Evolutionary conservation across 1,140 invertebrate species (phyloP).

Genomic region (Brachionus koreanus): DNA sequence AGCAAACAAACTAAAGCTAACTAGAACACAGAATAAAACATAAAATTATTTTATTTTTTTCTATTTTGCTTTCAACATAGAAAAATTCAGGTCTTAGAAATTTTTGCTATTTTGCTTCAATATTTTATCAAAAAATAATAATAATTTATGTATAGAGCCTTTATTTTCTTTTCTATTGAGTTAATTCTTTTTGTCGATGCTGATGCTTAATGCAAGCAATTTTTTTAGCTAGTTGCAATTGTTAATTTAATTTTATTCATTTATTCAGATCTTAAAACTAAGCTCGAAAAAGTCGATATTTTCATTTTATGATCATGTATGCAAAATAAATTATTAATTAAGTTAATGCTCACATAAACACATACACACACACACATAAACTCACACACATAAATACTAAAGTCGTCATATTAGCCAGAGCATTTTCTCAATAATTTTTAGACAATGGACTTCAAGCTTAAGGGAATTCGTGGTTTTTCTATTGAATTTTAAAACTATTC

Average conservation of each 20-base stretch:
- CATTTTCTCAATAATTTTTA: neutral
- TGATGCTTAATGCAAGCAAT: neutral
- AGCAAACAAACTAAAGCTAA: constrained; percentile 29
- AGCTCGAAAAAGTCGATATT: constrained; percentile 27
- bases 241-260: constrained; percentile 37
- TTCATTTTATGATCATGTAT: neutral
- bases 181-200: constrained; percentile 16
- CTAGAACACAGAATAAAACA: constrained; percentile 28
- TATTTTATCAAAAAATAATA: constrained; percentile 35
- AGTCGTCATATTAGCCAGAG: neutral
- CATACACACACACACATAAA: neutral
- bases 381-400: neutral
- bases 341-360: neutral
- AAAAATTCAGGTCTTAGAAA: constrained; percentile 24
- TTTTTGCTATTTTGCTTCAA: neutral
- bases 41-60: neutral
- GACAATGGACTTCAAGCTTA: neutral
- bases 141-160: neutral
- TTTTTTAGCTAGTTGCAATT: constrained; percentile 14
- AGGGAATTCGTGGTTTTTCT: neutral
- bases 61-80: neutral
- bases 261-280: neutral
- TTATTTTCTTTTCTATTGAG: neutral
- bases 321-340: constrained; percentile 1
- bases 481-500: neutral